Evolutionary conservation across 2,113 vertebrate genomes (phyloP), one percentile per base, ranked within the genome.

Genomic region (Hemichromis elongatus): DNA sequence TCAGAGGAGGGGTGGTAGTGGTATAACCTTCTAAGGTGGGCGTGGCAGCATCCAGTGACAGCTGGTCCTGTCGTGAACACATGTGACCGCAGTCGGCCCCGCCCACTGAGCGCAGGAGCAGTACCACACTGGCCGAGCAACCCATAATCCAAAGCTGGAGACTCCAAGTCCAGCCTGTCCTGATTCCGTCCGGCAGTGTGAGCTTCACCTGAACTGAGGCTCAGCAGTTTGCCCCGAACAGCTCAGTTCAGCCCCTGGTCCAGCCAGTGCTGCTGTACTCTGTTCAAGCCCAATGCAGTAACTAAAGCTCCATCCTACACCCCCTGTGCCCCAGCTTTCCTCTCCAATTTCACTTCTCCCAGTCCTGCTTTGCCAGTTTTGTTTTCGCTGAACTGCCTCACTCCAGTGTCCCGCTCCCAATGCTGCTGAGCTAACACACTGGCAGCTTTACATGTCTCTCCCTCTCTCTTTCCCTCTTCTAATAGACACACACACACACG

Each of bases 81-180:
- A 98, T 97, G 95, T 97, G 97, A 88, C 97, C 96, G 94, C 97
- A 99, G 97, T 97, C 98, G 89, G 97, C 97, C 94, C 97, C 97
- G 92, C 98, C 97, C 96, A 99, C 97, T 78, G 98, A 97, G 82
- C 97, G 97, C 82, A 99, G 97, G 61, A 98, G 97, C 90, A 99
- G 96, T 95, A 98, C 97, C 95, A 97, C 97, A 90, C 98, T 99
- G 96, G 97, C 97, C 77, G 97, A 96, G 95, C 98, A 99, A 91
- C 98, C 98, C 98, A 99, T 99, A 97, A 96, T 97, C 96, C 97
- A 94, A 96, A 37, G 42, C 83, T 28, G 61, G 16, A 26, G 57
- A 68, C 56, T 30, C 61, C 78, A 28, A 7, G 63, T 86, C 47
- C 80, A 33, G 77, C 80, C 77, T 73, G 68, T 73, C 68, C 24